These are phyloP conservation scores for Zelleria hepariella DNA, from an alignment of 2,888 invertebrate genomes.

Conservation along the genomic window DNA sequence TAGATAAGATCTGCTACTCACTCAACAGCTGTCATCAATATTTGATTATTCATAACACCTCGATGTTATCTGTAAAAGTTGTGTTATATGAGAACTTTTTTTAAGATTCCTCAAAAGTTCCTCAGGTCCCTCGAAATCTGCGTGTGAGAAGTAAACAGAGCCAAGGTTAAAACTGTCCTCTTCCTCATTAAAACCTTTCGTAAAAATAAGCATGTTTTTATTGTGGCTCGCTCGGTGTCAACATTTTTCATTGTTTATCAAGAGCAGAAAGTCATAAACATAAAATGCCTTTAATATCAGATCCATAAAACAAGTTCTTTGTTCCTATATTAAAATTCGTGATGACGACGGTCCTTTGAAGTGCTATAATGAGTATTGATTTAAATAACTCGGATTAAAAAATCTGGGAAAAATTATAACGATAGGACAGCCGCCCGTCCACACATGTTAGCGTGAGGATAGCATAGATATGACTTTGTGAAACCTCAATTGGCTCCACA, in stretches of 20 bases:
- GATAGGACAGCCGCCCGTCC: constrained; percentile 48
- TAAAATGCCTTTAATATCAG: constrained; percentile 64
- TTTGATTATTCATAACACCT: constrained; percentile 24
- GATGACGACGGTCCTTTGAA: constrained; percentile 66
- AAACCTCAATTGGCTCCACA: no score
- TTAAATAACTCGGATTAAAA: constrained; percentile 67
- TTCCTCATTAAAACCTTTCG: constrained; percentile 1
- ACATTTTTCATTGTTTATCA: constrained; percentile 56
- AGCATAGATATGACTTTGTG: constrained; percentile 34
- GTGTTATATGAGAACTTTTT: constrained; percentile 23
- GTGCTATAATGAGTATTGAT: constrained; percentile 70
- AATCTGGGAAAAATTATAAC: constrained; percentile 69
- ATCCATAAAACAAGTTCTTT: constrained; percentile 65
- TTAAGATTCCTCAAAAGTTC: no score
- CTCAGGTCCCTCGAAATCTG: neutral
- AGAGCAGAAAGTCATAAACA: constrained; percentile 50
- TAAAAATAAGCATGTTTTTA: constrained; percentile 11
- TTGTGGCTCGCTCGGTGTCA: constrained; percentile 37
- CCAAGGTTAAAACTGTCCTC: neutral
- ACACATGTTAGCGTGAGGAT: constrained; percentile 13
- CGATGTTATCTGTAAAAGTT: constrained; percentile 27
- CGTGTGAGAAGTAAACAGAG: neutral
- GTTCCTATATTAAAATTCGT: constrained; percentile 55
- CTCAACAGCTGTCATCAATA: constrained; percentile 10
- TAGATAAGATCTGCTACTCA: constrained; percentile 9